These are phyloP conservation scores for Tetranychus urticae DNA, from an alignment of 1,140 invertebrate species.

Conservation along the genomic window DNA sequence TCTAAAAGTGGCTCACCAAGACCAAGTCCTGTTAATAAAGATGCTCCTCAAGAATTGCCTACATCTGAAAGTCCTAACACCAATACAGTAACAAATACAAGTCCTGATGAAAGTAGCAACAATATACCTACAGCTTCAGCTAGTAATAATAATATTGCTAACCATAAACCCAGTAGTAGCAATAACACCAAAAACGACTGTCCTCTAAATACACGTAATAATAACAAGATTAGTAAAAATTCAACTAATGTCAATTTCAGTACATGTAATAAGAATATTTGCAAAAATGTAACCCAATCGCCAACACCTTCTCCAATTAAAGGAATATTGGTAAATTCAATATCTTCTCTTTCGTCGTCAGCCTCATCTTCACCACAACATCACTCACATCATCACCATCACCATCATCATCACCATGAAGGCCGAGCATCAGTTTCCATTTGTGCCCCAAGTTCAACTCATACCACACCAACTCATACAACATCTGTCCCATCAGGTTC, in stretches of 20 bases:
- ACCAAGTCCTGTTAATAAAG: conserved; percentile 3
- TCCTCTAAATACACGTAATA: not conserved
- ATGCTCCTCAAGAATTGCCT: conserved; percentile 8
- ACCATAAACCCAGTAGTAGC: not conserved
- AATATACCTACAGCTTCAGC: no score
- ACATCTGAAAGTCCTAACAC: not conserved
- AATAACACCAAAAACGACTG: no score
- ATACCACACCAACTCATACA: not conserved
- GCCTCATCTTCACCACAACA: not conserved
- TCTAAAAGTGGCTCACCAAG: conserved; percentile 9
- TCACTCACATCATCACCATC: not conserved
- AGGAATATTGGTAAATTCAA: no score
- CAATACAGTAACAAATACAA: no score
- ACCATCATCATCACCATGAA: not conserved
- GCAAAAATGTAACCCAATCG: not conserved
- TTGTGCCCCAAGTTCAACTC: not conserved
- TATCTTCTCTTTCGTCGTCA: not conserved
- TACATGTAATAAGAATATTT: not conserved
- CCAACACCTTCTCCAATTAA: not conserved
- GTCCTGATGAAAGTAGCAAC: no score
- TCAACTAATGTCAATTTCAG: not conserved
- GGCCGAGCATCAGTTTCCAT: conserved; percentile 1
- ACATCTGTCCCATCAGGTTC: not conserved
- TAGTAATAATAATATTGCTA: not conserved
- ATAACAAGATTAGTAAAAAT: not conserved